Percentiles rank a stretch among this genome's conserved stretches.
Conservation (phyloP, 2,888 invertebrate genomes). For the Hirtodrosophila confusa region DNA sequence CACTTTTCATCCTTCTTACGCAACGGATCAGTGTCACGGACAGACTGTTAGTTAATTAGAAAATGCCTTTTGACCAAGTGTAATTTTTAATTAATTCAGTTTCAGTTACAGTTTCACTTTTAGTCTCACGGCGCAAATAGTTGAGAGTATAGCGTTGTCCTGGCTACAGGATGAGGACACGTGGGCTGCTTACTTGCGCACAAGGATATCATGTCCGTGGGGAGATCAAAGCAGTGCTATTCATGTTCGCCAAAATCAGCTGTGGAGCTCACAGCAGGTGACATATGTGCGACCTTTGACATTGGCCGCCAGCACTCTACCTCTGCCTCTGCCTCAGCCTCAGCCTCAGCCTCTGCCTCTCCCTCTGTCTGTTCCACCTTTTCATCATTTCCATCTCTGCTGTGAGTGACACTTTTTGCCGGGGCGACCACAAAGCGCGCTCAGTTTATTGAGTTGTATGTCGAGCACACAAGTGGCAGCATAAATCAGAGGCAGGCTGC, state of each 20-base stretch:
- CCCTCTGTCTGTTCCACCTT: constrained; percentile 25
- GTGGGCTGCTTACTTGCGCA: constrained; percentile 14
- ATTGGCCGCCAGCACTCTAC: constrained; percentile 31
- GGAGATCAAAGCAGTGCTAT: constrained; percentile 44
- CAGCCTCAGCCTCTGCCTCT: constrained; percentile 45
- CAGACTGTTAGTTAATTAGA: constrained; percentile 43
- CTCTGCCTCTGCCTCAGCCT: constrained; percentile 35
- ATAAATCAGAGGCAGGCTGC: constrained; percentile 56
- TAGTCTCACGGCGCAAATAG: constrained; percentile 28
- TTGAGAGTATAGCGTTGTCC: neutral
- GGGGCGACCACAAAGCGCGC: constrained; percentile 24
- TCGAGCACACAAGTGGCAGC: constrained; percentile 33
- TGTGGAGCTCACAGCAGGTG: constrained; percentile 38
- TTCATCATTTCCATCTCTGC: too few relatives aligned
- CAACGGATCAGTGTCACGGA: constrained; percentile 23
- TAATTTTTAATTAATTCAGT: constrained; percentile 17
- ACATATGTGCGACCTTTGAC: constrained; percentile 59
- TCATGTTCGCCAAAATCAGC: constrained; percentile 37
- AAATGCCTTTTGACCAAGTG: constrained; percentile 3
- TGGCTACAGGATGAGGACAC: neutral
- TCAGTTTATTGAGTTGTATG: constrained; percentile 62
- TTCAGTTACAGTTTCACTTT: constrained; percentile 22
- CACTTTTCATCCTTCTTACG: constrained; percentile 19
- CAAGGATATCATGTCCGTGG: constrained; percentile 20
- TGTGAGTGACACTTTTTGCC: constrained; percentile 5